Base-by-base conservation (phyloP, 2,113 vertebrate genomes). In the Rhinopomastus cyanomelas region DNA sequence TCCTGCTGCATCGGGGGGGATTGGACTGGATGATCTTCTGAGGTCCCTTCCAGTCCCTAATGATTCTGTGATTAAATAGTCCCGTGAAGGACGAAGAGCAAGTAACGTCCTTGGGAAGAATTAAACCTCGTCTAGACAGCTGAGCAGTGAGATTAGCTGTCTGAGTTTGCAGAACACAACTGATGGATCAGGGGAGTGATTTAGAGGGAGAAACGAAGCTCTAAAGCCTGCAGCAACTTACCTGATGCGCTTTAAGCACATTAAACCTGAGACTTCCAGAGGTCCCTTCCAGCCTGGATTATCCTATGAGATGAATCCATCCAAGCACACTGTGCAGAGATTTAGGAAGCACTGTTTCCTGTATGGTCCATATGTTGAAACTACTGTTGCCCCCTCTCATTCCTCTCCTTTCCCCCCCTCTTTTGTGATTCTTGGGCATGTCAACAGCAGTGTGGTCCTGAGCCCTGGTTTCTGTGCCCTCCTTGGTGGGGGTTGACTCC, bases 381-480 rank as follows among this genome's bases (percentile, higher is more conserved):
- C 1, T 49, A 13, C 4, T 5, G 19, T 3, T 62, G 26, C 3
- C 3, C 7, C 27, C 16, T 1, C 4, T 8, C 21, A 12, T 9
- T 36, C 3, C 9, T 21, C 1, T 29, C 30, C 8, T n/a, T 60
- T 37, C 14, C 8, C 34, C 83, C 51, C 21, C 42, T 66, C 13
- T 74, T 67, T 27, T 34, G 1, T 36, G 59, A 73, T 5, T 62
- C 29, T 37, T 57, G 19, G 36, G 7, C 9, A 26, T 34, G 39
- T 36, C 36, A 53, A 46, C 19, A 67, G 13, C 42, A 11, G 44
- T 74, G 34, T 25, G 48, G 68, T 42, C 30, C 18, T 57, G 69
- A 8, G 48, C 26, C 11, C 16, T 18, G 12, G 1, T n/a, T 64
- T 36, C 46, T 74, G 23, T 72, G 36, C 19, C 23, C 34, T 71